Base-by-base conservation (phyloP, 2,797 vertebrate species). In the Saxicola maurus region DNA sequence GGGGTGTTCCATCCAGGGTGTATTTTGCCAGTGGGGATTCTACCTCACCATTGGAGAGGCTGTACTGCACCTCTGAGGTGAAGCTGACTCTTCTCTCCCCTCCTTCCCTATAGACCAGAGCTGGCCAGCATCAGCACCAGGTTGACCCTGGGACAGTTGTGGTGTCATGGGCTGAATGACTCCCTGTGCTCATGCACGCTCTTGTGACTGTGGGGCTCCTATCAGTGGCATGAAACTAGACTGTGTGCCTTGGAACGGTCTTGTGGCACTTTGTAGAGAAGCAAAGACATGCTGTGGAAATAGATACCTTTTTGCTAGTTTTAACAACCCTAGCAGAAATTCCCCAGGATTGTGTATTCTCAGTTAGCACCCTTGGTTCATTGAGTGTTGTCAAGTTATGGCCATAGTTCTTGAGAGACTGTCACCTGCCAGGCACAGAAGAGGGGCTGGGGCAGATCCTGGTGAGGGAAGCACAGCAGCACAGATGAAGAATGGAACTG, bases 241-340 rank as follows among this genome's bases (percentile, higher is more conserved):
- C 48, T 6, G 0, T 30, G 65, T 7, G 1, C 55, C 43, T 61
- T 49, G 31, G 23, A 28, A 17, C 0, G 0, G 21, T 38, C 31
- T 52, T 23, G 38, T n/a, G 52, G 42, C 0, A 1, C 17, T 93
- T 66, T 16, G 21, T 37, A 55, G 43, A 28, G 71, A 23, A 42
- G 42, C 28, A 25, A 37, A 56, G 53, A 77, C 21, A 24, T 28
- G 12, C 43, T 38, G 51, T 79, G 69, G 73, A 89, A 85, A 48
- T 15, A 46, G 6, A 53, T 69, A 28, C 38, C 20, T 65, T 90
- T 65, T 53, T 68, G 35, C 48, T 69, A 25, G 30, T 46, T 89
- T 60, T 38, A 86, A 45, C 53, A 55, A 15, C 0, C 2, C 40
- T 75, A 40, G 33, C 28, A 57, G 66, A 66, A 61, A 45, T 81